A percentile compares a stretch with the other conserved stretches of the same genome.
Conservation (phyloP, 2,113 vertebrate species). For the Pygoscelis antarcticus region DNA sequence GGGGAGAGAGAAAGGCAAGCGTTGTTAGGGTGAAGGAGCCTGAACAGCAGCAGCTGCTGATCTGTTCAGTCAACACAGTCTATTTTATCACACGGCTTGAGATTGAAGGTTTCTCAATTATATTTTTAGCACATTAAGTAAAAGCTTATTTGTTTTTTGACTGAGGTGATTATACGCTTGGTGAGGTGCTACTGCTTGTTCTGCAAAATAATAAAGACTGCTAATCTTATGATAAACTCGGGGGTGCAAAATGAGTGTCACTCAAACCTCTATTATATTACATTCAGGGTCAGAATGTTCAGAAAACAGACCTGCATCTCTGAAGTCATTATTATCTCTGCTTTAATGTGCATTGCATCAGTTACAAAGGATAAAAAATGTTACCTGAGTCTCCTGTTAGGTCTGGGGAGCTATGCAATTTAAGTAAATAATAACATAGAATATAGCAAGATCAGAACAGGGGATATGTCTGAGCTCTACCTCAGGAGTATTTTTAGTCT, state of each 20-base stretch:
- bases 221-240: conserved; percentile 60
- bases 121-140: conserved; percentile 59
- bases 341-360: not conserved
- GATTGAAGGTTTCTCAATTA: conserved; percentile 38
- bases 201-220: conserved; percentile 59
- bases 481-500: not conserved
- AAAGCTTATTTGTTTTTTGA: conserved; percentile 44
- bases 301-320: not conserved
- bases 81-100: conserved; percentile 41
- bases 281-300: conserved; percentile 3
- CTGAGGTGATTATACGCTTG: conserved; percentile 38
- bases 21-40: not conserved
- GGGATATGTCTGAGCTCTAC: not conserved
- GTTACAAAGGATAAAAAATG: not conserved
- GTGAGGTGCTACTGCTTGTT: conserved; percentile 29
- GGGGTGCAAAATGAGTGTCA: conserved; percentile 20
- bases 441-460: not conserved
- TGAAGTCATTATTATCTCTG: not conserved
- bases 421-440: not conserved
- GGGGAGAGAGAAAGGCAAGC: not conserved
- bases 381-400: not conserved
- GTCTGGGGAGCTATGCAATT: not conserved
- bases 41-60: conserved; percentile 34
- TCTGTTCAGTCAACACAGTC: conserved; percentile 1
- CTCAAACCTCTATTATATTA: not conserved